Base-by-base conservation (phyloP, 2,888 invertebrate species). In the Protophormia terraenovae region DNA sequence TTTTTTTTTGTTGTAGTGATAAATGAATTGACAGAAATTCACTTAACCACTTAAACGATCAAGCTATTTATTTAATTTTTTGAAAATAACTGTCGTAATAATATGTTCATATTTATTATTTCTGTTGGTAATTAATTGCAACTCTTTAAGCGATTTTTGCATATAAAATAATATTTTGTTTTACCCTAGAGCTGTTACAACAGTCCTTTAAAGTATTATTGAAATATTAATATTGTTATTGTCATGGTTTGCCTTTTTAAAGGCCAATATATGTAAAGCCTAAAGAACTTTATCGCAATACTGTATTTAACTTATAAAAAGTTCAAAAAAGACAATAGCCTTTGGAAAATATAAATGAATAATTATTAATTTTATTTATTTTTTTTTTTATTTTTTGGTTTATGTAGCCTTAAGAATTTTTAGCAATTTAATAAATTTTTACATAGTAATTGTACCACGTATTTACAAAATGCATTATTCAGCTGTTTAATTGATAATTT, bases 1-100 rank as follows among this genome's bases (percentile, higher is more conserved):
- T 64, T 24, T 69, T 41, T 24, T 71, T 58, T 41, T 22, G 32
- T 32, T 24, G 41, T 8, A 8, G 19, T 62, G 24, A 3, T 53
- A 81, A n/a, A 53, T 71, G 29, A 66, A 77, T 83, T 82, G 45
- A 76, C 45, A 66, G 55, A 58, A 58, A 83, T 77, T 72, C n/a
- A 64, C 58, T 73, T 35, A 73, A 45, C 14, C 12, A 58, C 50
- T 50, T 47, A 73, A 24, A 50, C 41, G 16, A 16, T 71, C 19
- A 41, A 53, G 45, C 24, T 27, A n/a, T 8, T 29, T 24, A 16
- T 8, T 35, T 22, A 8, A n/a, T 45, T 27, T 45, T 16, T 45
- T 35, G 1, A 10, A 29, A 38, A 55, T 64, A 55, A 64, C 55
- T 10, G 76, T 16, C 41, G 14, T 53, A 14, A 47, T 79, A 62